phyloP scores from a whole-genome alignment of 2,113 vertebrate species.

The Gorilla gorilla region DNA sequence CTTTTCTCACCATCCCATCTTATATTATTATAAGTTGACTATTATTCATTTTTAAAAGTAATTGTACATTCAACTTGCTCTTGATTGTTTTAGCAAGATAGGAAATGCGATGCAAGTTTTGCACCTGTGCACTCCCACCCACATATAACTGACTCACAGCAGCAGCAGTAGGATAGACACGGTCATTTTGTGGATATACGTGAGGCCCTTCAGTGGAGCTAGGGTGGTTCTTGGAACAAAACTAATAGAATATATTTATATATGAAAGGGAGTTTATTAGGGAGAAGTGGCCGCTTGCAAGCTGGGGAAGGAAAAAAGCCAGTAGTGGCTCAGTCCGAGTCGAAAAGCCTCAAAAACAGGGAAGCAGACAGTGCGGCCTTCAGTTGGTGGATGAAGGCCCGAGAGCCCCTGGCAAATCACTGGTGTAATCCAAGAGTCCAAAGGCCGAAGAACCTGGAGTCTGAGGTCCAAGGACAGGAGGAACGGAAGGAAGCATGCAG shows the following conservation, averaged over 20 bases:
- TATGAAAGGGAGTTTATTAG: no score
- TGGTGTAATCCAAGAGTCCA: no score
- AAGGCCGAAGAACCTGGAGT: no score
- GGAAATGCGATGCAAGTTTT: background rate
- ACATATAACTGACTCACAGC: background rate
- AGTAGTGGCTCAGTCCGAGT: no score
- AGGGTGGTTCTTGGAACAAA: background rate
- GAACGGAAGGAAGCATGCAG: no score
- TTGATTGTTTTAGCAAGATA: background rate
- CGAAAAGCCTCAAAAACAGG: no score
- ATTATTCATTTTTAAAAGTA: background rate
- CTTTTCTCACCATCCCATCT: background rate
- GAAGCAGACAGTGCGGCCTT: no score
- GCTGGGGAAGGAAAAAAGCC: no score
- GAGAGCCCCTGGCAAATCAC: no score
- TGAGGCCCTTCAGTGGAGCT: background rate
- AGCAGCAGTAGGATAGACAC: accelerated
- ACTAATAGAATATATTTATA: background rate
- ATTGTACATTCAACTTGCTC: background rate
- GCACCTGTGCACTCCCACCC: accelerated
- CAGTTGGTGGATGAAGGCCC: no score
- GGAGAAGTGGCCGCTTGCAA: no score
- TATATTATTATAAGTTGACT: background rate
- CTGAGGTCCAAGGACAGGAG: no score
- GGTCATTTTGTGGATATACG: background rate